These are phyloP conservation scores for Harpalus rufipes DNA, from an alignment of 2,888 invertebrate genomes.

Conservation along the genomic window DNA sequence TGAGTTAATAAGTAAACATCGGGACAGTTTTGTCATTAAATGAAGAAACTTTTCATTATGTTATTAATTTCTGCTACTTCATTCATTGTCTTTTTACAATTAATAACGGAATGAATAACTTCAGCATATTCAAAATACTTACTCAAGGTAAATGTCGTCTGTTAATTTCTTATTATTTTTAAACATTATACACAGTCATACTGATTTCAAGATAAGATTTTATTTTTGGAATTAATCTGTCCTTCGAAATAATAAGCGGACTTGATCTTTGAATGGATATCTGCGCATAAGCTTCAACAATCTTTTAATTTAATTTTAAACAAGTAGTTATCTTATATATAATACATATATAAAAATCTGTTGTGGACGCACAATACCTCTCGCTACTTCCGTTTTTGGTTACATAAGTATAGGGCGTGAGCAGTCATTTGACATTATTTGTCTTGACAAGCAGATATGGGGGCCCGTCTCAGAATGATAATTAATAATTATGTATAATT, in stretches of 20 bases:
- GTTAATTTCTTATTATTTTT: conserved; percentile 35
- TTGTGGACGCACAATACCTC: too few species aligned
- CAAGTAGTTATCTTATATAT: too few species aligned
- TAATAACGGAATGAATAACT: not conserved
- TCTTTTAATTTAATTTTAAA: too few species aligned
- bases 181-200: not conserved
- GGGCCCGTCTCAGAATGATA: too few species aligned
- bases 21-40: conserved; percentile 13
- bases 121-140: conserved; percentile 7
- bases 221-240: conserved; percentile 1
- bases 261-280: not conserved
- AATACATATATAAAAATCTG: too few species aligned
- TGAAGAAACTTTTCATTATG: not conserved
- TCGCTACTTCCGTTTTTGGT: too few species aligned
- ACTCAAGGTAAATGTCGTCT: conserved; percentile 27
- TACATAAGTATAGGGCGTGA: too few species aligned
- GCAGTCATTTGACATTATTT: too few species aligned
- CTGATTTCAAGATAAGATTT: not conserved
- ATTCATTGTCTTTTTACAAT: not conserved
- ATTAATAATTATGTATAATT: too few species aligned
- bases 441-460: too few species aligned
- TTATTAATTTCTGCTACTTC: conserved; percentile 18
- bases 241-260: not conserved
- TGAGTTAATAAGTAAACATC: conserved; percentile 31
- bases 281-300: too few species aligned